Base-by-base conservation (phyloP, 2,113 vertebrate species). In the Apodemus speciosus region DNA sequence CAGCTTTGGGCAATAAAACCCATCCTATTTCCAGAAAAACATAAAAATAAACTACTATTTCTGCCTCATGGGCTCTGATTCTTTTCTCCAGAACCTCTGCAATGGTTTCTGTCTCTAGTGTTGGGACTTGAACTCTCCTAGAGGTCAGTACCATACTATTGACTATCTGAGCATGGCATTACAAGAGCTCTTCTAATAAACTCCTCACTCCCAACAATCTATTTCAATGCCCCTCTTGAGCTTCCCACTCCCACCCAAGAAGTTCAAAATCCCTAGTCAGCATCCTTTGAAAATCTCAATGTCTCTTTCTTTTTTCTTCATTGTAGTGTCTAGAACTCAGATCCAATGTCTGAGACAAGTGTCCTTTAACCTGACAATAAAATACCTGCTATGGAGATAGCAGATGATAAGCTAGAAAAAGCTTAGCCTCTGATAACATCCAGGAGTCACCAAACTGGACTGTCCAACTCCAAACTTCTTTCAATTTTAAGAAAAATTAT, bases 401-500 rank as follows among this genome's bases (percentile, higher is more conserved):
- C 9, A 62, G 79, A 43, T 40, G 69, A 58, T 81, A 18, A 81
- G 3, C 60, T 81, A 32, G 76, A 94, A 88, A 62, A 14, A 88
- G 0, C 4, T 40, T 77, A 8, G n/a, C 58, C 18, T 15, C 46
- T 56, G 10, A 40, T 8, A 43, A 76, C 16, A 72, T 69, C 35
- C 84, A 89, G 23, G 69, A 88, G 15, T 91, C 40, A 73, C 58
- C 56, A 93, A 64, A 68, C 20, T 69, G 16, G 9, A 84, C 40
- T 56, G 13, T 25, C 9, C 13, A 6, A 18, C 38, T 83, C 84
- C 69, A 91, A 43, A 77, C 38, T 92, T 92, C 43, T 58, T 84
- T 88, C n/a, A 58, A 25, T 2, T 25, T 76, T 91, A 23, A 91
- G 27, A 92, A 6, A 96, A 93, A 88, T 32, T 73, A 1, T 60